Base-by-base conservation (phyloP, 2,888 invertebrate species). In the Pheosia gnoma region DNA sequence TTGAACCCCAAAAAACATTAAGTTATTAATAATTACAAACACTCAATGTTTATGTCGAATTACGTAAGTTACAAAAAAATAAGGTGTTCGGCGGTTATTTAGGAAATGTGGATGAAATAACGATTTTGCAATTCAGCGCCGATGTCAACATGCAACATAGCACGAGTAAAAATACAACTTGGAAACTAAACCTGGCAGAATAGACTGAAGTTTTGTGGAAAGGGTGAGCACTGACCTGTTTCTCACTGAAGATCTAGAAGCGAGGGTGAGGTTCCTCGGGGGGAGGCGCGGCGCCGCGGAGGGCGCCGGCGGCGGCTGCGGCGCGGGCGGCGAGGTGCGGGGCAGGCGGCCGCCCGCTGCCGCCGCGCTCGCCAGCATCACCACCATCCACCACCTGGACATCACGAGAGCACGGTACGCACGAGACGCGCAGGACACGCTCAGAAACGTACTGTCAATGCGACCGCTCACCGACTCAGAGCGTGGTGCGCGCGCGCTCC, bases 241-340 rank as follows among this genome's bases (percentile, higher is more conserved):
- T 80, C 93, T 84, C 66, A 93, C 85, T 54, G 92, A 87, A 70
- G 90, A 85, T 62, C 93, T 85, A 71, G 89, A 84, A 55, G 93
- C 86, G 61, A 93, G 90, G 79, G 93, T 91, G 75, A 91, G 86
- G 75, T 93, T 92, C 84, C 92, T 88, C 68, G 84, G 89, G 64
- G 89, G 90, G 58, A 90, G 84, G 41, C 88, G 84, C 90, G 89
- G 95, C 71, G 95, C 94, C 69, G 95, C 89, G 59, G 95, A 72
- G 89, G 87, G 94, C 72, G 95, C 94, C 81, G 95, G 94, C 71
- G 95, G 85, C 56, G 95, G 90, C 71, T 94, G 86, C 76, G 95
- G 83, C 74, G 84, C 86, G 77, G 87, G 84, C 79, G 83, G 86
- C 73, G 87, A 90, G 78, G 90, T 91, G 71, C 90, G 87, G 77